These are phyloP conservation scores for Proteles cristata DNA, from an alignment of 2,113 vertebrate species.

Conservation along the genomic window DNA sequence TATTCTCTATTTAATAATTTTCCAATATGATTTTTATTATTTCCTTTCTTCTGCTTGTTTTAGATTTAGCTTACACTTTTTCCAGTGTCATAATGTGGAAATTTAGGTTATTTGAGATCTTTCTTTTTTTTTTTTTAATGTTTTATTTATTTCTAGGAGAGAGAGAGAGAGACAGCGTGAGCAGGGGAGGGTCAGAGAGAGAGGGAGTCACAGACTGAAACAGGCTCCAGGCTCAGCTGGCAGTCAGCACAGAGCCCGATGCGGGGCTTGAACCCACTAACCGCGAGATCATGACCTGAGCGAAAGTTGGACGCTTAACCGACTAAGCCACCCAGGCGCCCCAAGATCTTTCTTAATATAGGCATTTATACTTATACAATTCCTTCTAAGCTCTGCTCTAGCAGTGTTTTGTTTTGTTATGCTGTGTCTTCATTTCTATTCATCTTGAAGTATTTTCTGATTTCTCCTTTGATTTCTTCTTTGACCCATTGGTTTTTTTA, in stretches of 20 bases:
- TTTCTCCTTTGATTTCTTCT: conserved; percentile 9
- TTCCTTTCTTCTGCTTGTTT: neutral
- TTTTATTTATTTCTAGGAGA: too few relatives aligned
- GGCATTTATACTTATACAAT: neutral
- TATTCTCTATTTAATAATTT: neutral
- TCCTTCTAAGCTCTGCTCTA: neutral
- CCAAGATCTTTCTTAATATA: neutral
- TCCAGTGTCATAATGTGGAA: neutral
- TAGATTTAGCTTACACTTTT: neutral
- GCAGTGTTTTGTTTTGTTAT: neutral
- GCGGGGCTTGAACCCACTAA: too few relatives aligned
- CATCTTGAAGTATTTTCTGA: neutral
- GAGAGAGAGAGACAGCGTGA: too few relatives aligned
- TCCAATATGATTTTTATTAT: neutral
- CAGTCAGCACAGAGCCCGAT: too few relatives aligned
- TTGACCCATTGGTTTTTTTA: neutral
- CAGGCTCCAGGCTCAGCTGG: too few relatives aligned
- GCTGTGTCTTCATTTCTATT: neutral
- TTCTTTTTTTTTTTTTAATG: too few relatives aligned
- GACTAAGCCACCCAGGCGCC: too few relatives aligned
- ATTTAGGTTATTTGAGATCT: neutral
- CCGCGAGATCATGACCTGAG: too few relatives aligned
- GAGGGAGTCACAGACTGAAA: too few relatives aligned
- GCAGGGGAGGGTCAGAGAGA: too few relatives aligned
- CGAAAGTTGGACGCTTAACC: too few relatives aligned